Conservation (phyloP, 2,888 invertebrate species). For the Thymelicus acteon region DNA sequence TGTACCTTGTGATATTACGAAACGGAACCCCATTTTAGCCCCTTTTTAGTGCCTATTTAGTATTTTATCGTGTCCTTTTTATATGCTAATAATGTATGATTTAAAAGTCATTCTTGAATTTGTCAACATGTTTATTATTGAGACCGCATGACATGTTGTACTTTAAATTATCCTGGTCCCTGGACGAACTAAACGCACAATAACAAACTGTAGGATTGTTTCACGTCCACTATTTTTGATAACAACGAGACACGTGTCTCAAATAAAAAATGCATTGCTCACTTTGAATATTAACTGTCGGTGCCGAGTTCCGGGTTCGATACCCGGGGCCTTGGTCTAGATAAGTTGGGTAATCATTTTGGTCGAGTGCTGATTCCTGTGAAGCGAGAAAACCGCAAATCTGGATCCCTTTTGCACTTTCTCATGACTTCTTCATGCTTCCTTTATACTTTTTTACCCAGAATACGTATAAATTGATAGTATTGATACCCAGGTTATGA, state of each 20-base stretch:
- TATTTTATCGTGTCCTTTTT: too few species aligned
- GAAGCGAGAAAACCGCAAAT: slow-evolving; percentile 39
- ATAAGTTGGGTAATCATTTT: slow-evolving; percentile 40
- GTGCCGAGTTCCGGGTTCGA: slow-evolving; percentile 47
- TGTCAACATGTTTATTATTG: not conserved
- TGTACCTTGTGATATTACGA: too few species aligned
- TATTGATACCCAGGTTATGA: too few species aligned
- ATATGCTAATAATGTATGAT: not conserved
- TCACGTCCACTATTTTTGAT: slow-evolving; percentile 44
- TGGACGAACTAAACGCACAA: slow-evolving; percentile 10
- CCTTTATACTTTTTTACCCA: too few species aligned
- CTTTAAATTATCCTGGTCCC: not conserved
- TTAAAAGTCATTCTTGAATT: not conserved
- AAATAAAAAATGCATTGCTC: slow-evolving; percentile 46
- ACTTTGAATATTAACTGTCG: slow-evolving; percentile 45
- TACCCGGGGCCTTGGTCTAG: slow-evolving; percentile 44
- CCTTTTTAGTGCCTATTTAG: too few species aligned
- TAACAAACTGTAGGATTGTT: slow-evolving; percentile 34
- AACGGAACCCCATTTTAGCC: too few species aligned
- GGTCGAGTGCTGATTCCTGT: slow-evolving; percentile 26
- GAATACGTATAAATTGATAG: too few species aligned
- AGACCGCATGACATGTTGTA: not conserved
- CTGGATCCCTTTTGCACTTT: slow-evolving; percentile 38
- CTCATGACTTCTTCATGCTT: slow-evolving; percentile 15
- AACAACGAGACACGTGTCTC: slow-evolving; percentile 41